Base-by-base conservation (phyloP, 2,113 vertebrate species). In the Cebidichthys violaceus region DNA sequence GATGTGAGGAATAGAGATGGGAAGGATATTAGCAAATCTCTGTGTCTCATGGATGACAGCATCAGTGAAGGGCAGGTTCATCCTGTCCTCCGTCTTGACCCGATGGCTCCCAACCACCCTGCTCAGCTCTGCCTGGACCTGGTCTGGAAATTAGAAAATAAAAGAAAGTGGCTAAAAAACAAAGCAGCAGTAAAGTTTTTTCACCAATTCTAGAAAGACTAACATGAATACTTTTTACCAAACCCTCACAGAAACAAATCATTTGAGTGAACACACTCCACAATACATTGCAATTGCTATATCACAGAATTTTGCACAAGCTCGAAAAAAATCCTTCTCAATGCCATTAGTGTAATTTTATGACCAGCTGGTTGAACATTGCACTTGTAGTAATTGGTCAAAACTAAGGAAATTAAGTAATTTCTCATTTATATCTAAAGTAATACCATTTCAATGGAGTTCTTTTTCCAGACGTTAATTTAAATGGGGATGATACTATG, bases 11-110 rank as follows among this genome's bases (percentile, higher is more conserved):
- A 89, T 0, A 2, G 79, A 57, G 15, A 91, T 78, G 4, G 94
- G 93, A 0, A 37, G 20, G 1, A 95, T 85, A 41, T 92, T 93
- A 1, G 85, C 79, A 1, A 94, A 4, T 84, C 95, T 93, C 85
- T 93, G 92, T 18, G 78, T 80, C 75, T 95, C 95, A 60, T 95
- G 95, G 57, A 95, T 89, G 35, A 95, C 94, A 1, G 95, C 94
- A 0, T 95, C 84, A 41, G 93, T 95, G 75, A 91, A 95, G 1
- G 93, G 92, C 35, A 95, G 60, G 55, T 89, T 90, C 73, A 78
- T 93, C 59, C 92, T 86, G 87, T 95, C 93, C 18, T 91, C 86
- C 4, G 78, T 47, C 22, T 31, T 15, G 4, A 93, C 81, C 78
- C 85, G 91, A 31, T 90, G 88, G 71, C 75, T 82, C 64, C 93